A percentile compares a stretch with the other conserved stretches of the same genome.
phyloP scores from a whole-genome alignment of 2,888 invertebrate genomes.

The Panopea generosa region DNA sequence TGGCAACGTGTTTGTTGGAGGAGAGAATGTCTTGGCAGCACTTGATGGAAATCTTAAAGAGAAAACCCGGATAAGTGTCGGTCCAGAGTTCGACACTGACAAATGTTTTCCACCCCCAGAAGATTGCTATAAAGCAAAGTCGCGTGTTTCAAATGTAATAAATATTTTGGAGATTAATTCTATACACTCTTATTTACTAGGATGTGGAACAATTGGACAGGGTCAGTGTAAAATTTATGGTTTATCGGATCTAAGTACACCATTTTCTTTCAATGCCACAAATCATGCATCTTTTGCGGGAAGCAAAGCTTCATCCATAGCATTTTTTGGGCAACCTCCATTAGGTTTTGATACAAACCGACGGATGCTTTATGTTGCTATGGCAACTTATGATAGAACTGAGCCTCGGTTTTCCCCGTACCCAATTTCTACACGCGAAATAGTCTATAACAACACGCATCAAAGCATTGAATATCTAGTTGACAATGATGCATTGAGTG shows the following conservation, averaged over 20 bases:
- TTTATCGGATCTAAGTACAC: conserved; percentile 21
- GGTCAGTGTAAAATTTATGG: conserved; percentile 55
- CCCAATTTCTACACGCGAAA: conserved; percentile 51
- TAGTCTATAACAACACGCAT: conserved; percentile 19
- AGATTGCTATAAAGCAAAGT: conserved; percentile 17
- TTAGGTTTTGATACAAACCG: conserved; percentile 14
- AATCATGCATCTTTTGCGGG: conserved; percentile 54
- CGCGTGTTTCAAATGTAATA: conserved; percentile 22
- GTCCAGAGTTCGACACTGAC: conserved; percentile 40
- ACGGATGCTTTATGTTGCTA: conserved; percentile 52
- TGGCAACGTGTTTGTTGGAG: conserved; percentile 46
- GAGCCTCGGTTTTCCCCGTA: conserved; percentile 47
- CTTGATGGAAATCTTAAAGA: conserved; percentile 17
- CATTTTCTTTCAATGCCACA: conserved; percentile 34
- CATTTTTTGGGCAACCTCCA: conserved; percentile 48
- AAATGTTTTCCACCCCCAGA: conserved; percentile 36
- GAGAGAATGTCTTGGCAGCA: conserved; percentile 33
- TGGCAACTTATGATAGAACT: conserved; percentile 48
- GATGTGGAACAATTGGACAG: conserved; percentile 53
- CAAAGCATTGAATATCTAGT: conserved; percentile 38
- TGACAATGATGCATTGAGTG: conserved; percentile 13
- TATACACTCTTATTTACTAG: conserved; percentile 43
- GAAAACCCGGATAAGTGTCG: conserved; percentile 6
- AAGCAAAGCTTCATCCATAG: conserved; percentile 48
- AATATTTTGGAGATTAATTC: conserved; percentile 41